Conservation (phyloP, 2,888 invertebrate genomes). For the Stratiomys singularior region DNA sequence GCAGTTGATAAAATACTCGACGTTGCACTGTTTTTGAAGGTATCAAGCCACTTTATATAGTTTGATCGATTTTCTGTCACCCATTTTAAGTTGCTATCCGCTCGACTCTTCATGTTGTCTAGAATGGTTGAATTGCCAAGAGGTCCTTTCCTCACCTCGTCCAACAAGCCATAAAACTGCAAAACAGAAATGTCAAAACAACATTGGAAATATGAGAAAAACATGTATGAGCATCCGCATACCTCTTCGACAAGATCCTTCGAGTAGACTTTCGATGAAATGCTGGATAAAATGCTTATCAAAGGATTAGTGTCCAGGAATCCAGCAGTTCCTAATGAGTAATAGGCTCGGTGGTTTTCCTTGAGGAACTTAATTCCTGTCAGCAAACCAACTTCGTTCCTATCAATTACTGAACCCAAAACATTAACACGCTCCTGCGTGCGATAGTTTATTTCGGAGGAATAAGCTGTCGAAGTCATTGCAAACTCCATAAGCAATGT, state of each 20-base stretch:
- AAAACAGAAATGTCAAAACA: background rate
- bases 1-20: background rate
- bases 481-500: slow-evolving; percentile 63
- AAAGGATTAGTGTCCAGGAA: slow-evolving; percentile 21
- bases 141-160: background rate
- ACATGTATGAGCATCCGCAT: too few species aligned
- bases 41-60: slow-evolving; percentile 13
- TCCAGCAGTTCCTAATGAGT: slow-evolving; percentile 23
- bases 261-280: slow-evolving; percentile 14
- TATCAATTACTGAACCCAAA: slow-evolving; percentile 21
- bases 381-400: slow-evolving; percentile 63
- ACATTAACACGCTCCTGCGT: slow-evolving; percentile 23
- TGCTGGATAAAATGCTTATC: background rate
- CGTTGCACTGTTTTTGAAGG: slow-evolving; percentile 22
- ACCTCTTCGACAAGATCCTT: slow-evolving; percentile 1
- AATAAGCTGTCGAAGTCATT: slow-evolving; percentile 21
- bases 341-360: slow-evolving; percentile 61
- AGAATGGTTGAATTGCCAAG: background rate
- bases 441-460: slow-evolving; percentile 28
- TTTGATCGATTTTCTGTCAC: background rate
- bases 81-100: background rate
- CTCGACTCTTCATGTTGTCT: background rate
- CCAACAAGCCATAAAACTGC: background rate
- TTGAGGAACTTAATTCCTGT: slow-evolving; percentile 68
- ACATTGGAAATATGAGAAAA: too few species aligned